Evolutionary conservation across 1,140 invertebrate species (phyloP), one percentile per base, ranked within the genome.

Genomic region (Ips typographus): DNA sequence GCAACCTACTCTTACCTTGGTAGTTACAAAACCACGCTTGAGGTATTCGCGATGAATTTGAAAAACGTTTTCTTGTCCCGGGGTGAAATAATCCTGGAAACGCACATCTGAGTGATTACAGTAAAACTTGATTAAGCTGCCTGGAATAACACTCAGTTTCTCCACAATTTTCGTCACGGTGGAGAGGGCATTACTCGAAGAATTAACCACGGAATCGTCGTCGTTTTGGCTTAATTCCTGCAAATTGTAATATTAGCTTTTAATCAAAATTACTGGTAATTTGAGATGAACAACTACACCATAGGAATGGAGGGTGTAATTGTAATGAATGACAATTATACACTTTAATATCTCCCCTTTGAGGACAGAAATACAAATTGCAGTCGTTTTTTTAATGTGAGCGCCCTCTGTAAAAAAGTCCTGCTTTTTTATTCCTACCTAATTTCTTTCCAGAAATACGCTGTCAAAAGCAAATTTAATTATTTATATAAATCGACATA

Each of bases 11-110:
- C 58, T 69, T 73, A 76, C 75, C 72, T 73, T 75, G 7, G 72
- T 70, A 5, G 41, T 62, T n/a, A 72, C 44, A 40, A 40, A 53
- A 37, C 67, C 63, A 37, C 69, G 73, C 57, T 65, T 67, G 6
- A 75, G 71, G 59, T 75, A 75, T 47, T 75, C 74, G 7, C 49
- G 59, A 49, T 73, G 65, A 43, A 79, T 71, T 72, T 77, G 70
- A 72, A 78, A 78, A 39, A 72, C 65, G n/a, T 59, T 74, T 2
- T 64, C 67, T 4, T 70, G 41, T 1, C 70, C 47, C 1, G 77
- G 76, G 41, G 78, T 79, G 7, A 78, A 53, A 62, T 78, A 79
- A 71, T 79, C 75, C 61, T 78, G 74, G 8, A 77, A 72, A 52
- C 68, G 43, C 5, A 72, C 62, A 7, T 70, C 22, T 7, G 58